These are phyloP conservation scores for Acrossocheilus wenchowensis DNA, from an alignment of 2,797 vertebrate species.

Conservation along the genomic window DNA sequence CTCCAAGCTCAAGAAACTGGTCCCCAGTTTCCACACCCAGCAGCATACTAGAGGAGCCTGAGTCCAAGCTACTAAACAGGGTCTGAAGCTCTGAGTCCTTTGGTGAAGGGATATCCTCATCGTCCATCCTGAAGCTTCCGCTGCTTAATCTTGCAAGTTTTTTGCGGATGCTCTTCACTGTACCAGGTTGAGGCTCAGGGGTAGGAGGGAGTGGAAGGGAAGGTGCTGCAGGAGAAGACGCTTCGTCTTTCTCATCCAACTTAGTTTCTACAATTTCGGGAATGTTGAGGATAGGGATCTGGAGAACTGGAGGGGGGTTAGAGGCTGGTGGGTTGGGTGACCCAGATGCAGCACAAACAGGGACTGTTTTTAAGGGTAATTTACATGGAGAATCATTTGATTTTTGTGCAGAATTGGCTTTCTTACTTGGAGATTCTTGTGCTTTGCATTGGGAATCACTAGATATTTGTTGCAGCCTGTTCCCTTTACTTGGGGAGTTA, in stretches of 20 bases:
- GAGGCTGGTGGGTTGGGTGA: constrained; percentile 61
- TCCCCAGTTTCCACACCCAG: constrained; percentile 75
- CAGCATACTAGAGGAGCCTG: constrained; percentile 77
- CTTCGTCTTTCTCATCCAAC: constrained; percentile 65
- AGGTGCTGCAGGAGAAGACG: constrained; percentile 30
- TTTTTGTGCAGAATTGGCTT: constrained; percentile 26
- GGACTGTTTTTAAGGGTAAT: constrained; percentile 37
- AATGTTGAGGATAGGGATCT: constrained; percentile 76
- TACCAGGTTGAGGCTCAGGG: constrained; percentile 79
- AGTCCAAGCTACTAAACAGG: constrained; percentile 81
- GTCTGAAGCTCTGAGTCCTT: constrained; percentile 69
- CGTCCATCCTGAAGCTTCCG: constrained; percentile 81
- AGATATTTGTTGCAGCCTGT: constrained; percentile 46
- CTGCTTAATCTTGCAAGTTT: constrained; percentile 82
- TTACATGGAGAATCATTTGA: constrained; percentile 37
- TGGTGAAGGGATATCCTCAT: constrained; percentile 75
- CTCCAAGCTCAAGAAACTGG: constrained; percentile 78
- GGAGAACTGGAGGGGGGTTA: constrained; percentile 63
- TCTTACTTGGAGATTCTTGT: constrained; percentile 48
- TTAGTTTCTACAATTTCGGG: constrained; percentile 68
- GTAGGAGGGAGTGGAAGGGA: constrained; percentile 61
- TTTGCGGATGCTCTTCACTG: constrained; percentile 79
- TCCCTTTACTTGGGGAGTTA: constrained; percentile 42
- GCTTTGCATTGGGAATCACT: constrained; percentile 26
- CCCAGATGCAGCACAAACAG: constrained; percentile 57